These are phyloP conservation scores for Clarias magur DNA, from an alignment of 2,113 vertebrate genomes.

Conservation along the genomic window DNA sequence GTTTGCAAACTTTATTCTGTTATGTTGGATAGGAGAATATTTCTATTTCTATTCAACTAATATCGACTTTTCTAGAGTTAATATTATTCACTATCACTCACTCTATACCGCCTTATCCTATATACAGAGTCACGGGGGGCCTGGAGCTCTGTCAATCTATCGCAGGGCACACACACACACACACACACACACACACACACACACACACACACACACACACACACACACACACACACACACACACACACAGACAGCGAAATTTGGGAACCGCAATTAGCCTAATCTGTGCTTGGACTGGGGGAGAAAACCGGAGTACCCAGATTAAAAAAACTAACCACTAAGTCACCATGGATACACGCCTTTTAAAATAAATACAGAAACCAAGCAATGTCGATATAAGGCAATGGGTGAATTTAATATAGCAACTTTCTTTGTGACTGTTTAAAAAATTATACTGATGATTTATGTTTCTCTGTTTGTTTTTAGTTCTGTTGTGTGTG, in stretches of 20 bases:
- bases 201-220: too few species aligned
- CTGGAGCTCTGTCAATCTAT: too few species aligned
- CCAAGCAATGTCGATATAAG: background rate
- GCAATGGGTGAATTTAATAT: background rate
- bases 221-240: too few species aligned
- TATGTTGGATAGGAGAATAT: background rate
- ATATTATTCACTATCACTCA: background rate
- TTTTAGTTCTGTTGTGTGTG: constrained; percentile 34
- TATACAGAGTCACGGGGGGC: background rate
- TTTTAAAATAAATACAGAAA: background rate
- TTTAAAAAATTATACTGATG: background rate
- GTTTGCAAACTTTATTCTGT: background rate
- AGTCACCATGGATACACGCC: too few species aligned
- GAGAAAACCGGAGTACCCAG: too few species aligned
- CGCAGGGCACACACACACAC: too few species aligned
- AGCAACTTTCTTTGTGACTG: background rate
- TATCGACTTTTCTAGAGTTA: background rate
- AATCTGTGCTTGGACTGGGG: too few species aligned
- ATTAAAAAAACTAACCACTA: too few species aligned
- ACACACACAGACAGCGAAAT: too few species aligned
- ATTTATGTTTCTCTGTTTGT: background rate
- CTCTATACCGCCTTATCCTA: background rate
- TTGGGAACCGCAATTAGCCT: too few species aligned
- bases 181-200: too few species aligned
- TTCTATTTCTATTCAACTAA: background rate